A percentile compares a stretch with the other conserved stretches of the same genome.
Evolutionary conservation across 2,888 invertebrate species (phyloP).

Genomic region (Orthonevra nobilis): DNA sequence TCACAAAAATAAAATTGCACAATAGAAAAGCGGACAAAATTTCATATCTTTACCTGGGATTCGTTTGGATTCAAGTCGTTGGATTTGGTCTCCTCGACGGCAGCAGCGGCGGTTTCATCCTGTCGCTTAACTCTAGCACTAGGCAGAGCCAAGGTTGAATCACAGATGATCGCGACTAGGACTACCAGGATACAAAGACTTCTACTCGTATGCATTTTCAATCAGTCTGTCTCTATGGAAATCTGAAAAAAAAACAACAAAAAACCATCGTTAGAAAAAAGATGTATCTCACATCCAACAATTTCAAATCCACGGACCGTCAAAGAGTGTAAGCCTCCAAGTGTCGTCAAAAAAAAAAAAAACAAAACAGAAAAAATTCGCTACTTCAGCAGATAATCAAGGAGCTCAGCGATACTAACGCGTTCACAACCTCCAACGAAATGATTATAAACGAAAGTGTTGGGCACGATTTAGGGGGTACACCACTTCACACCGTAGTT

Average conservation of each 20-base stretch:
- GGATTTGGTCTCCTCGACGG: slow-evolving; percentile 70
- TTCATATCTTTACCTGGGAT: slow-evolving; percentile 77
- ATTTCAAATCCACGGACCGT: slow-evolving; percentile 34
- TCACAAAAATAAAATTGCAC: slow-evolving; percentile 36
- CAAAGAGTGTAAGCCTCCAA: slow-evolving; percentile 23
- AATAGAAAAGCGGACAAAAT: slow-evolving; percentile 51
- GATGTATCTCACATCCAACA: slow-evolving; percentile 4
- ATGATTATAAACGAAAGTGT: slow-evolving; percentile 80
- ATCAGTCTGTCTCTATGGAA: slow-evolving; percentile 33
- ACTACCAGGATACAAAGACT: slow-evolving; percentile 73
- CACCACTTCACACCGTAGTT: slow-evolving; percentile 46
- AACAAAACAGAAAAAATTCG: slow-evolving; percentile 42
- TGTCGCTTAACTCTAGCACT: slow-evolving; percentile 76
- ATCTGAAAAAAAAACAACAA: slow-evolving; percentile 58
- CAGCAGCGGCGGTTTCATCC: slow-evolving; percentile 72
- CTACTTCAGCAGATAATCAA: slow-evolving; percentile 42
- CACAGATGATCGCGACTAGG: slow-evolving; percentile 73
- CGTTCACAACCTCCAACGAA: slow-evolving; percentile 80
- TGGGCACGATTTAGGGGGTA: slow-evolving; percentile 66
- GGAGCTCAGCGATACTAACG: slow-evolving; percentile 77
- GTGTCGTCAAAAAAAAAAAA: slow-evolving; percentile 24
- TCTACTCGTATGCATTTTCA: slow-evolving; percentile 75
- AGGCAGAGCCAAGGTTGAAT: slow-evolving; percentile 74
- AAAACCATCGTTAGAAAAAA: slow-evolving; percentile 7
- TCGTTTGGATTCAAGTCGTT: slow-evolving; percentile 78